Evolutionary conservation across 2,113 vertebrate species (phyloP), one percentile per base, ranked within the genome.

Genomic region (Zingel zingel): DNA sequence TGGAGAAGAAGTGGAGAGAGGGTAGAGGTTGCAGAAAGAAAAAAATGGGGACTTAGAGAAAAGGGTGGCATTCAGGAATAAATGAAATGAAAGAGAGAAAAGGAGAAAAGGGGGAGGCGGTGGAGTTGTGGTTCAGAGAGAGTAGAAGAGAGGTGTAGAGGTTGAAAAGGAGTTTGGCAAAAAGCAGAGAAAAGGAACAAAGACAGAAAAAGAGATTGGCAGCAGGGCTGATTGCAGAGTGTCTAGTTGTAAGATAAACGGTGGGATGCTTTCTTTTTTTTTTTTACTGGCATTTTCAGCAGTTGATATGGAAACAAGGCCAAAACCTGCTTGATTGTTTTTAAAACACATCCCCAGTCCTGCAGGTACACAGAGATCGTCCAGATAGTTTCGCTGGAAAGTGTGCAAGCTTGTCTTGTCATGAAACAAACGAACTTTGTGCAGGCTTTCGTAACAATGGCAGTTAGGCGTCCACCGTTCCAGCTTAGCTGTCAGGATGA

Each of bases 361-460:
- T 36, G 84, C 85, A 90, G 91, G 82, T 83, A 81, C 66, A 45
- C 47, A 21, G 62, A 91, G 85, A 90, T 92, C 45, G 2, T 47
- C 62, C 77, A 58, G 90, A 90, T 81, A 84, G 79, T 77, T 87
- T 84, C 11, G 21, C 76, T 85, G 23, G 51, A 56, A 72, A 80
- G 72, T 16, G 65, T 15, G 65, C 2, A 21, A 90, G 86, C 92
- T 68, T 92, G 93, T 93, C 92, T 82, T 45, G 74, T 93, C 90
- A 89, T 75, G 91, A 92, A 89, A 77, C 81, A 63, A 82, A 82
- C 25, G 59, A 86, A 88, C 91, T 91, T 77, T 90, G 89, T 75
- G 73, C 83, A 81, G 74, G 56, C 89, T 94, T 93, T 93, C 88
- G 86, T 91, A 93, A 94, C 91, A 92, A 90, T 88, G 87, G 84